Conservation (phyloP, 1,140 invertebrate species). For the Lethocerus indicus region DNA sequence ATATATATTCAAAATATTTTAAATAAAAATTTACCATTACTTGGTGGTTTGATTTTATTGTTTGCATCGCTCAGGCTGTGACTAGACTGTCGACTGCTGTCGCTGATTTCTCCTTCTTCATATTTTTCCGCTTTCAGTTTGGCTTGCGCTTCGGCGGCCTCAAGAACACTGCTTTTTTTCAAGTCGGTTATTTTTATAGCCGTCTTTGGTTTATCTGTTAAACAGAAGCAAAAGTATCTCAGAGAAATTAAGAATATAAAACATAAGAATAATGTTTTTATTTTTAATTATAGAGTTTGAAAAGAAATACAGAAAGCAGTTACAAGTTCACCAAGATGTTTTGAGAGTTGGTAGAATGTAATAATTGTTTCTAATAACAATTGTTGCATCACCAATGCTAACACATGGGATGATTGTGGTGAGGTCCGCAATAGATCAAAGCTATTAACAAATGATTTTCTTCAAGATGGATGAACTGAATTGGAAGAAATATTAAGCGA, state of each 20-base stretch:
- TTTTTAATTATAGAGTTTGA: slow-evolving; percentile 8
- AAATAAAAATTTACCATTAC: not conserved
- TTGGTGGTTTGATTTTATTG: not conserved
- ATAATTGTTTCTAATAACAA: not conserved
- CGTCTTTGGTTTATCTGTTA: slow-evolving; percentile 25
- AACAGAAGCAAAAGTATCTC: slow-evolving; percentile 13
- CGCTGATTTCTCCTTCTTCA: slow-evolving; percentile 42
- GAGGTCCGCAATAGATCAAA: too few species aligned
- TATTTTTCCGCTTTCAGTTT: slow-evolving; percentile 36
- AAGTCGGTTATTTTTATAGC: slow-evolving; percentile 29
- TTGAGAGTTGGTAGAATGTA: not conserved
- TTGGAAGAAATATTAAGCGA: too few species aligned
- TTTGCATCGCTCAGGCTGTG: slow-evolving; percentile 16
- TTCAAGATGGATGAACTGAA: too few species aligned
- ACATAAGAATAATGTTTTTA: not conserved
- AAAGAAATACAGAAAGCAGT: slow-evolving; percentile 1
- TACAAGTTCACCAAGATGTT: not conserved
- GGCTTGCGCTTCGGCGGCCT: slow-evolving; percentile 42
- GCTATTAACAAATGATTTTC: too few species aligned
- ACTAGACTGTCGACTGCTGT: slow-evolving; percentile 34
- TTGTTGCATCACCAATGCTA: not conserved
- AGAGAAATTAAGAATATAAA: not conserved
- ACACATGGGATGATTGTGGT: not conserved
- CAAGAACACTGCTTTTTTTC: slow-evolving; percentile 44
- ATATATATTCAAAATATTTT: slow-evolving; percentile 16